A percentile compares a stretch with the other conserved stretches of the same genome.
Evolutionary conservation across 1,140 invertebrate genomes (phyloP).

Genomic region (Aphelenchoides besseyi): DNA sequence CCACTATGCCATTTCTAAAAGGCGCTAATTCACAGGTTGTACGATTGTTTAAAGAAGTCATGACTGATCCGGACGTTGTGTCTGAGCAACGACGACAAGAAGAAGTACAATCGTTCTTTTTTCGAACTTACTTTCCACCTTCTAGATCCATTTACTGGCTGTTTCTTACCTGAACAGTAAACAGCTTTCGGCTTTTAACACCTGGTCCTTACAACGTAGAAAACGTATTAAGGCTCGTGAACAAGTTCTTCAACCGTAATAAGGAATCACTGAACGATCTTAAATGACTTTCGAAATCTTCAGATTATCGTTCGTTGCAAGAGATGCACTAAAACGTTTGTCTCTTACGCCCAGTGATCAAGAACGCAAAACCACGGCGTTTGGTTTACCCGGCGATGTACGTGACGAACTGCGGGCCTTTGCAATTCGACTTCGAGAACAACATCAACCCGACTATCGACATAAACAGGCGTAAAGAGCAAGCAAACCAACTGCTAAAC

Average conservation of each 20-base stretch:
- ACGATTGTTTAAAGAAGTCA: slow-evolving; percentile 28
- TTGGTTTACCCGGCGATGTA: not conserved
- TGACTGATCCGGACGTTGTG: slow-evolving; percentile 44
- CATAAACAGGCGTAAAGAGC: slow-evolving; percentile 1
- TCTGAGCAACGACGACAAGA: slow-evolving; percentile 44
- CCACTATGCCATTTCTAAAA: slow-evolving; percentile 39
- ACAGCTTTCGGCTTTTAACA: slow-evolving; percentile 40
- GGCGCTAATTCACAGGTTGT: slow-evolving; percentile 38
- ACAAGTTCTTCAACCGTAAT: slow-evolving; percentile 1
- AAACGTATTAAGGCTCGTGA: slow-evolving; percentile 32
- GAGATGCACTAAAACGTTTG: slow-evolving; percentile 24
- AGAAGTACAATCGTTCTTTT: slow-evolving; percentile 28
- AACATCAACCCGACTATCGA: slow-evolving; percentile 25
- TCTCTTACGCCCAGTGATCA: slow-evolving; percentile 2
- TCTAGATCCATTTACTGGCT: slow-evolving; percentile 48
- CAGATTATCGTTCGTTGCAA: slow-evolving; percentile 36
- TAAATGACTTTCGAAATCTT: not conserved
- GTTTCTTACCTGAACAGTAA: slow-evolving; percentile 45
- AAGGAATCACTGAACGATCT: too few relatives aligned
- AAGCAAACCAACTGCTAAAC: too few relatives aligned
- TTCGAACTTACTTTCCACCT: slow-evolving; percentile 6
- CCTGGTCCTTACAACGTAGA: slow-evolving; percentile 40
- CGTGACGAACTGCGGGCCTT: slow-evolving; percentile 41
- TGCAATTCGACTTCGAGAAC: slow-evolving; percentile 29
- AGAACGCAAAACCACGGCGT: not conserved